Evolutionary conservation across 2,113 vertebrate genomes (phyloP).

Genomic region (Collichthys lucidus): DNA sequence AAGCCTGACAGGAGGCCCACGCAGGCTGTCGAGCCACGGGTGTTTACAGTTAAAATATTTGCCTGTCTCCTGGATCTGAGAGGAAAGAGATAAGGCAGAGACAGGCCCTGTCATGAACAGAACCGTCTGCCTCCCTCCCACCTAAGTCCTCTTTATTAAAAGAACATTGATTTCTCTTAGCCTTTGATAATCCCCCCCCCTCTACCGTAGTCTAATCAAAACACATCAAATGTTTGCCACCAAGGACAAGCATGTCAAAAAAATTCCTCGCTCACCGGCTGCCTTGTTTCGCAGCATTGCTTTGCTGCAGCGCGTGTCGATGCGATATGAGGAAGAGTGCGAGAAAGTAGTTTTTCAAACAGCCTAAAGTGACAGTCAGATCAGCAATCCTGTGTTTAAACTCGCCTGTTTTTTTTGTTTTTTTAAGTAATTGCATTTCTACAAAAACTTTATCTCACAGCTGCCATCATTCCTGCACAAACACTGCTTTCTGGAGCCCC

Average conservation of each 20-base stretch:
- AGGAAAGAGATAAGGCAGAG: conserved; percentile 79
- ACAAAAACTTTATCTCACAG: conserved; percentile 29
- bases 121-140: conserved; percentile 76
- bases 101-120: conserved; percentile 74
- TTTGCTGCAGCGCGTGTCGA: conserved; percentile 23
- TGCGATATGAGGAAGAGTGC: conserved; percentile 9
- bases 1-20: conserved; percentile 75
- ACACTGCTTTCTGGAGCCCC: conserved; percentile 15
- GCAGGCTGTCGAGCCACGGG: conserved; percentile 76
- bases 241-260: conserved; percentile 74
- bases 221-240: conserved; percentile 78
- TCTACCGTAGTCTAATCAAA: conserved; percentile 74
- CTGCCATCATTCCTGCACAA: conserved; percentile 34
- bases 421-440: conserved; percentile 32
- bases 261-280: conserved; percentile 53
- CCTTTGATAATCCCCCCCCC: conserved; percentile 79
- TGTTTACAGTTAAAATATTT: conserved; percentile 86
- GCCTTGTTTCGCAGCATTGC: conserved; percentile 66
- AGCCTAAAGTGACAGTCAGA: conserved; percentile 67
- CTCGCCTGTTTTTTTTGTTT: conserved; percentile 29
- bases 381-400: conserved; percentile 50
- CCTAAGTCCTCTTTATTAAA: conserved; percentile 81
- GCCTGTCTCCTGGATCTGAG: conserved; percentile 79
- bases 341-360: conserved; percentile 42
- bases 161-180: conserved; percentile 83